phyloP scores from a whole-genome alignment of 92 coral and sea anemone species.

The Epizoanthus stellaris region DNA sequence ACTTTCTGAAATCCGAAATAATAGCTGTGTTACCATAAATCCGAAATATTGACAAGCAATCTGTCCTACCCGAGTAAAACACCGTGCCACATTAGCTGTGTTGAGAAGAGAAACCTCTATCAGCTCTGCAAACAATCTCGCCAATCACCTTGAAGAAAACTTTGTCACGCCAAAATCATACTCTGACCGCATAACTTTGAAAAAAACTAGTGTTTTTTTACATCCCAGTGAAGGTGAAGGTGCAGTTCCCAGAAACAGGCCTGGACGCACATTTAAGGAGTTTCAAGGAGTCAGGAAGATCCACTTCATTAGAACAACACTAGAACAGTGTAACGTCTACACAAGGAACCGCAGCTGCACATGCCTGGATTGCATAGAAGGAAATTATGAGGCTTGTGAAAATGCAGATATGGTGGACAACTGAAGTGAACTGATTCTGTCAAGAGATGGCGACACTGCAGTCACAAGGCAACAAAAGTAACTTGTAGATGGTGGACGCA shows the following conservation, averaged over 20 bases:
- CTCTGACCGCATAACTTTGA: not conserved
- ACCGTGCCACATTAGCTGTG: not conserved
- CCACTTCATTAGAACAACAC: not conserved
- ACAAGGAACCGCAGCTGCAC: conserved; percentile 3
- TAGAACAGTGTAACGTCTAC: not conserved
- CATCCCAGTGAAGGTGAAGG: not conserved
- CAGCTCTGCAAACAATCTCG: not conserved
- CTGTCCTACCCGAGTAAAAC: not conserved
- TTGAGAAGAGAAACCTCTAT: not conserved
- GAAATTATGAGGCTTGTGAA: not conserved
- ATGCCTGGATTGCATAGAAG: not conserved
- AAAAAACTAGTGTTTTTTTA: not conserved
- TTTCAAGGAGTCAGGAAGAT: not conserved
- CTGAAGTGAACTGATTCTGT: not conserved
- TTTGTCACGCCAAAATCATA: not conserved
- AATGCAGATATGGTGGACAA: conserved; percentile 31
- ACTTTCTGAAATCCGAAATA: too few relatives aligned
- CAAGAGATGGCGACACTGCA: conserved; percentile 12
- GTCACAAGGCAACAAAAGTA: conserved; percentile 16
- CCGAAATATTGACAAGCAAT: too few relatives aligned
- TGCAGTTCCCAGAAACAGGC: not conserved
- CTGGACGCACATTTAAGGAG: not conserved
- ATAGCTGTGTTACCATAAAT: too few relatives aligned
- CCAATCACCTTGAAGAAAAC: not conserved
- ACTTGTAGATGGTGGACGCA: not conserved